Conservation (phyloP, 2,888 invertebrate species). For the Drosophila anomalata region DNA sequence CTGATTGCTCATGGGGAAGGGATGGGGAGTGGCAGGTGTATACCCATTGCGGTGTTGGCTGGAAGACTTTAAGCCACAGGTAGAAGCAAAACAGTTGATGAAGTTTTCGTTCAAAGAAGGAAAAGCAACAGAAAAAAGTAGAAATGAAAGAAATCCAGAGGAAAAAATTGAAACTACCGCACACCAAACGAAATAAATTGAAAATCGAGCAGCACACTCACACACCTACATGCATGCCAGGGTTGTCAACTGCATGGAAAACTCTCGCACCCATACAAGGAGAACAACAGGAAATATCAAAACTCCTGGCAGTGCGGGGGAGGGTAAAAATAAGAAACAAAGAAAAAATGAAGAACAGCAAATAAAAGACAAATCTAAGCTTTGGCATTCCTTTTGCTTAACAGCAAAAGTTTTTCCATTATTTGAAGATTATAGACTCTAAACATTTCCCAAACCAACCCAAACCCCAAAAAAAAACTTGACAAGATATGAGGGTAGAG, state of each 20-base stretch:
- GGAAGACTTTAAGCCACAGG: conserved; percentile 73
- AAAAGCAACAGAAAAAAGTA: conserved; percentile 20
- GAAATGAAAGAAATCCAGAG: conserved; percentile 18
- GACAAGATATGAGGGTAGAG: conserved; percentile 62
- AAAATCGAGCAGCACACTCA: conserved; percentile 66
- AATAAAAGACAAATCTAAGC: conserved; percentile 66
- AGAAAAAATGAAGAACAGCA: conserved; percentile 34
- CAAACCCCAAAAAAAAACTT: conserved; percentile 22
- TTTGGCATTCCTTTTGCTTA: conserved; percentile 80
- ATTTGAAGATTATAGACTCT: conserved; percentile 82
- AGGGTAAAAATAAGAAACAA: conserved; percentile 27
- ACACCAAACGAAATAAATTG: conserved; percentile 70
- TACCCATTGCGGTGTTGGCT: conserved; percentile 38
- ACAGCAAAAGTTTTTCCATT: conserved; percentile 82
- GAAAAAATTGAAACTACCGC: conserved; percentile 33
- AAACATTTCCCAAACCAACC: conserved; percentile 60
- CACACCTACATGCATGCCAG: conserved; percentile 50
- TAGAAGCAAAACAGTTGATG: conserved; percentile 72
- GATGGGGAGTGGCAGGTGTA: not conserved
- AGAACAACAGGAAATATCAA: conserved; percentile 16
- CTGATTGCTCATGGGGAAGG: conserved; percentile 56
- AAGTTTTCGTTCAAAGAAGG: conserved; percentile 62
- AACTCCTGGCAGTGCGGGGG: conserved; percentile 52
- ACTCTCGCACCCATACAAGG: not conserved
- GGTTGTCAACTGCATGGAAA: conserved; percentile 65